phyloP scores from a whole-genome alignment of 2,113 vertebrate genomes.

The Ammodytes dubius region DNA sequence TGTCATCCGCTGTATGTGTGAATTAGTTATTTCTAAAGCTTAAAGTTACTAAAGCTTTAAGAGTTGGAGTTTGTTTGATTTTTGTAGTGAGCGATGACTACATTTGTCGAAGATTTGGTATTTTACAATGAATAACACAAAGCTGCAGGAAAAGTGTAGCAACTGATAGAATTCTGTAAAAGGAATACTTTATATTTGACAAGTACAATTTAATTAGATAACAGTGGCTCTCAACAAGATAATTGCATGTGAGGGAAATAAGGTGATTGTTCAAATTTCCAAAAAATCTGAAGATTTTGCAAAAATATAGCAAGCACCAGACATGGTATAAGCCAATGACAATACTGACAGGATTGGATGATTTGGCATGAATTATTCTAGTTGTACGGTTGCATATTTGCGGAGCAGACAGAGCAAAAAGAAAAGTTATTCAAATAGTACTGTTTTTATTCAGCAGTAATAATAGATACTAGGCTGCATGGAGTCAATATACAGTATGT shows the following conservation, averaged over 20 bases:
- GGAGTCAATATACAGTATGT: neutral
- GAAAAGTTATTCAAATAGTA: neutral
- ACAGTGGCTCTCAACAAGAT: neutral
- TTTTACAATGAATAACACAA: neutral
- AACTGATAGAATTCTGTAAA: neutral
- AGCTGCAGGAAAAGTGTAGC: neutral
- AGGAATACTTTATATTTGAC: neutral
- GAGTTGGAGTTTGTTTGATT: too few relatives aligned
- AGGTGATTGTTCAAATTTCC: neutral
- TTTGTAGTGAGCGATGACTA: too few relatives aligned
- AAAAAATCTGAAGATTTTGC: neutral
- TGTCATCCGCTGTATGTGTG: neutral
- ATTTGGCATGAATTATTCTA: neutral
- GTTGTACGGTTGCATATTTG: neutral
- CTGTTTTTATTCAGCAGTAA: neutral
- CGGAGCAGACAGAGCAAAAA: neutral
- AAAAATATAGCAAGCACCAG: neutral
- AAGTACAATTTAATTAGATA: neutral
- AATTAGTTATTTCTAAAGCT: neutral
- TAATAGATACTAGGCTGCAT: neutral
- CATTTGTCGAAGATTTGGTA: neutral
- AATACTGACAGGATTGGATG: neutral
- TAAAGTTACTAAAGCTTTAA: neutral
- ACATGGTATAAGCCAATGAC: neutral
- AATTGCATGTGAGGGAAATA: neutral